A percentile compares a stretch with the other conserved stretches of the same genome.
These are phyloP conservation scores for Dendrolimus pini DNA, from an alignment of 2,888 invertebrate genomes.

Conservation along the genomic window DNA sequence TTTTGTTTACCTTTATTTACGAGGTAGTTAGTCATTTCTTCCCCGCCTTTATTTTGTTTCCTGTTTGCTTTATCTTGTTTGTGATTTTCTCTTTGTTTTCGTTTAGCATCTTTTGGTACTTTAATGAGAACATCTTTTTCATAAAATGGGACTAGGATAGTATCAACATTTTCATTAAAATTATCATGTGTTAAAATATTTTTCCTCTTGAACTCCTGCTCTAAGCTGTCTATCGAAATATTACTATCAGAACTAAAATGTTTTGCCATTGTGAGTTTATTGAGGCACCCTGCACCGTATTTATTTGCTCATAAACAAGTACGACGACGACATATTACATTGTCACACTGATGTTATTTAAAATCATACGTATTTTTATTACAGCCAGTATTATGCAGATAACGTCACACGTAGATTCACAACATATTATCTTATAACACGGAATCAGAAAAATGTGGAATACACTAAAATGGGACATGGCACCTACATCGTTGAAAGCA, in stretches of 20 bases:
- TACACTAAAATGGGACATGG: no score
- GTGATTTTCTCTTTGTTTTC: constrained; percentile 21
- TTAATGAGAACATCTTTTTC: constrained; percentile 66
- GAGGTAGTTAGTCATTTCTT: constrained; percentile 36
- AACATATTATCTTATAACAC: no score
- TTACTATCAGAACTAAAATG: constrained; percentile 42
- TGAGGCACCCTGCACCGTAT: constrained; percentile 19
- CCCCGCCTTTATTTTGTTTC: constrained; percentile 23
- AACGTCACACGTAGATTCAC: no score
- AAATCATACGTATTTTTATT: no score
- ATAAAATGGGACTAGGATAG: constrained; percentile 66
- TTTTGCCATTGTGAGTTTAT: constrained; percentile 33
- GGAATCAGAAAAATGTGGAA: no score
- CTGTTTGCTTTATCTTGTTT: constrained; percentile 21
- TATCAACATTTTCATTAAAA: constrained; percentile 48
- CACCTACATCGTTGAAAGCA: no score
- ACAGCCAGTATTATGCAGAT: no score
- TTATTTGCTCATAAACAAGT: constrained; percentile 45
- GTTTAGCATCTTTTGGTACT: constrained; percentile 45
- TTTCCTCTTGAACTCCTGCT: constrained; percentile 37
- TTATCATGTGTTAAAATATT: constrained; percentile 18
- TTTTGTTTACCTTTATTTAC: constrained; percentile 44
- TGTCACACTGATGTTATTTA: constrained; percentile 1
- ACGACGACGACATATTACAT: constrained; percentile 29
- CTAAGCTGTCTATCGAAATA: constrained; percentile 60